A percentile compares a stretch with the other conserved stretches of the same genome.
Conservation (phyloP, 2,888 invertebrate species). For the Troides aeacus region DNA sequence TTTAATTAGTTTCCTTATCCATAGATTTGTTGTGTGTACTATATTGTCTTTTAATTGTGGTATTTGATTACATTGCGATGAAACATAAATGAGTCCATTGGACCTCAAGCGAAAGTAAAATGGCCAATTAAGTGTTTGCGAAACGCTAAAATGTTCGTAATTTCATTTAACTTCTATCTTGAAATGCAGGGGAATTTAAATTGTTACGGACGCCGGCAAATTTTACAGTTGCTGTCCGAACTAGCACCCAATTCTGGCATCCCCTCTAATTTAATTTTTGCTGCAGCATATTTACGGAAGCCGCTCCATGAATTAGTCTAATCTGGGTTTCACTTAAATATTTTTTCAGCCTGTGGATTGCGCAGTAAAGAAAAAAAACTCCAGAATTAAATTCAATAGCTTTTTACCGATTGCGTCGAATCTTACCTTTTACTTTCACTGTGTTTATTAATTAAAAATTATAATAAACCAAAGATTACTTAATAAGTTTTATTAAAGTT, state of each 20-base stretch:
- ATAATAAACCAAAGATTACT: neutral
- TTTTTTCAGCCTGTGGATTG: slow-evolving; percentile 20
- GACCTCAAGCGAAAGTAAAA: slow-evolving; percentile 15
- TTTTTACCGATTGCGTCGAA: neutral
- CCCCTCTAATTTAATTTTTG: slow-evolving; percentile 30
- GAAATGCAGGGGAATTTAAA: slow-evolving; percentile 28
- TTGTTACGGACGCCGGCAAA: slow-evolving; percentile 25
- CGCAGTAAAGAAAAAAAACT: slow-evolving; percentile 18
- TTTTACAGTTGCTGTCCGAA: slow-evolving; percentile 23
- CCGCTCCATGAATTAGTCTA: slow-evolving; percentile 28
- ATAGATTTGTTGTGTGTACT: neutral
- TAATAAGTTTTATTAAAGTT: neutral
- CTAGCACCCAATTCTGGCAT: slow-evolving; percentile 26
- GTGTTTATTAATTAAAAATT: neutral
- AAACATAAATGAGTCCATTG: slow-evolving; percentile 3
- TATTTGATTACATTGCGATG: slow-evolving; percentile 38
- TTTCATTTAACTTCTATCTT: slow-evolving; percentile 26
- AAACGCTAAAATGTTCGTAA: slow-evolving; percentile 22
- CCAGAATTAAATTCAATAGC: slow-evolving; percentile 16
- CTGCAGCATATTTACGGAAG: slow-evolving; percentile 29
- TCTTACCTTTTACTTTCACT: neutral
- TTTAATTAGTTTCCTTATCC: too few relatives aligned
- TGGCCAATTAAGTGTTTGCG: slow-evolving; percentile 16
- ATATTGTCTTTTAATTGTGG: slow-evolving; percentile 32
- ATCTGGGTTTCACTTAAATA: slow-evolving; percentile 22